phyloP scores from a whole-genome alignment of 1,140 invertebrate genomes.

The Dendrolimus kikuchii region DNA sequence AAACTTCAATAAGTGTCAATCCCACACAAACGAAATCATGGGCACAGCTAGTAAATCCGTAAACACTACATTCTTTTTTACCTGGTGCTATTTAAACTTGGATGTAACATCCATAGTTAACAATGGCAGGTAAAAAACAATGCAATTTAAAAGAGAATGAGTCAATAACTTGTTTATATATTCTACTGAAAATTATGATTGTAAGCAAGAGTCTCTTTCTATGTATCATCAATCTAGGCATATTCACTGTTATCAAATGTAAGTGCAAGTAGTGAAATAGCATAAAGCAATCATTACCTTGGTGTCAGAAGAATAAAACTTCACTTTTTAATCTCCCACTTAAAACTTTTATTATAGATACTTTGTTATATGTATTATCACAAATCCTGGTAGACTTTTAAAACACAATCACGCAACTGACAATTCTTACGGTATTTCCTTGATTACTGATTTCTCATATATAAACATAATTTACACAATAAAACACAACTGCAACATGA shows the following conservation, averaged over 20 bases:
- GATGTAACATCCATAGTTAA: no score
- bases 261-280: neutral
- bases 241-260: neutral
- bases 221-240: no score
- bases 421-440: slow-evolving; percentile 67
- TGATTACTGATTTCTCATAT: slow-evolving; percentile 67
- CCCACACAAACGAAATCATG: no score
- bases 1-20: no score
- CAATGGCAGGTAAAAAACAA: no score
- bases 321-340: slow-evolving; percentile 70
- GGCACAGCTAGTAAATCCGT: no score
- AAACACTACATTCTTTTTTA: no score
- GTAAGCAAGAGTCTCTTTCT: no score
- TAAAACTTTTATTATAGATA: slow-evolving; percentile 74
- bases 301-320: slow-evolving; percentile 64
- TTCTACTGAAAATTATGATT: no score
- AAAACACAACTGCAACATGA: slow-evolving; percentile 64
- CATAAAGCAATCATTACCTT: slow-evolving; percentile 43
- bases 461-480: slow-evolving; percentile 70
- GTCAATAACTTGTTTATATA: no score
- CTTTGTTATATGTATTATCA: slow-evolving; percentile 74
- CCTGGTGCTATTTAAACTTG: no score
- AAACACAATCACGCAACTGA: slow-evolving; percentile 73
- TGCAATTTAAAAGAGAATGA: no score
- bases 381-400: slow-evolving; percentile 74